Evolutionary conservation across 2,113 vertebrate species (phyloP), one percentile per base, ranked within the genome.

Genomic region (Narcine bancroftii): DNA sequence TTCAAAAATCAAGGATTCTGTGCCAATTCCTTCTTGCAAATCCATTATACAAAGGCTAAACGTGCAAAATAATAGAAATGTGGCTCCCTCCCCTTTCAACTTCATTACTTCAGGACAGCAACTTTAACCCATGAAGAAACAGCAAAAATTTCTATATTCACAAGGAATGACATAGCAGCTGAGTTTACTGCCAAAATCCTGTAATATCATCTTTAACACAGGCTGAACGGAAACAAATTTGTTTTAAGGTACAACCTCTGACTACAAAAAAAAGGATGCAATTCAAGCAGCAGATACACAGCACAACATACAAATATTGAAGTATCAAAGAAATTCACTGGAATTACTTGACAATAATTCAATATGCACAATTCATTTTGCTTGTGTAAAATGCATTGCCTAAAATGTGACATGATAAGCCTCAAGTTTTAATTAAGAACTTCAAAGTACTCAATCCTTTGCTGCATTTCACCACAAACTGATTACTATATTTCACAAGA

Each of bases 401-500:
- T 85, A 60, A 85, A 85, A 85, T 60, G n/a, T 60, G 53, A 17
- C 56, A 85, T 53, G 45, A 60, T 39, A 36, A n/a, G 33, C 7
- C 50, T 60, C 3, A 53, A n/a, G 19, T 83, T 83, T 83, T 53
- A 83, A 79, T 79, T n/a, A 83, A 81, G 21, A 83, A 85, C 81
- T 85, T n/a, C 50, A n/a, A 85, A 19, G 33, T 87, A 60, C 72
- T 39, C 72, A 75, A 75, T 11, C 19, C 72, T 75, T 75, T 87
- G 17, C 81, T 36, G 56, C 19, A 87, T 87, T 56, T 36, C 56
- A 87, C 53, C 17, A 87, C 36, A n/a, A 33, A 87, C 36, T n/a
- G 50, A 85, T n/a, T 17, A n/a, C n/a, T n/a, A n/a, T n/a, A 87
- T 87, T 87, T 87, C 81, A 87, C 81, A 87, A 87, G 53, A 87